Base-by-base conservation (phyloP, 2,888 invertebrate genomes). In the Drosophila mulleri region DNA sequence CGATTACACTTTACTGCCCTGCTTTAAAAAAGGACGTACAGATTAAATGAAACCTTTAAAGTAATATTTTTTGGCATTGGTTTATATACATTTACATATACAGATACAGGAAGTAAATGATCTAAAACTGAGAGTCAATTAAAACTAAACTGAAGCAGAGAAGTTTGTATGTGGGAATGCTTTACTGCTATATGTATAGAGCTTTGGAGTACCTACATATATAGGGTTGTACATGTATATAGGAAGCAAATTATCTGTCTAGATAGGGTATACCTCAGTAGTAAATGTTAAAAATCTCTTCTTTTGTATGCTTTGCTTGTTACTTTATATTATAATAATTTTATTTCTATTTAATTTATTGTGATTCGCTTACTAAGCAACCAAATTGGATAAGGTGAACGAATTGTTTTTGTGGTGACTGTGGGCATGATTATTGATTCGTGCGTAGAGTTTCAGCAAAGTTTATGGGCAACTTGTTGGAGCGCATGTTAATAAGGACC, bases 391-490 rank as follows among this genome's bases (percentile, higher is more conserved):
- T 11, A 41, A 50, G 53, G 52, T 53, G 26, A 53, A 47, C 57
- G 48, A 6, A 56, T 56, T 59, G 47, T 20, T 62, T 56, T 67
- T 52, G 63, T 62, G 68, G 72, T 39, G 58, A 80, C 45, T 80
- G 73, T 57, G 52, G 48, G 50, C 29, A 47, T 70, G 64, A 65
- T 70, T 83, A 72, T 78, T 73, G 67, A 75, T 81, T 70, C 70
- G 67, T 67, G 69, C 69, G 66, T 62, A 74, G 78, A 72, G 69
- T 74, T 67, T 73, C n/a, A 66, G 57, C 53, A 67, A 73, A 67
- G 53, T 74, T 80, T 80, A 83, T 80, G 78, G 78, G 59, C 82
- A 82, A 72, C 82, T 75, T 72, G 73, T 73, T 63, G 74, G 64
- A 60, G 57, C 58, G 74, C 73, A 74, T 74, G 67, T 39, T 71